These are phyloP conservation scores for Malacosoma neustria DNA, from an alignment of 2,888 invertebrate species.

Conservation along the genomic window DNA sequence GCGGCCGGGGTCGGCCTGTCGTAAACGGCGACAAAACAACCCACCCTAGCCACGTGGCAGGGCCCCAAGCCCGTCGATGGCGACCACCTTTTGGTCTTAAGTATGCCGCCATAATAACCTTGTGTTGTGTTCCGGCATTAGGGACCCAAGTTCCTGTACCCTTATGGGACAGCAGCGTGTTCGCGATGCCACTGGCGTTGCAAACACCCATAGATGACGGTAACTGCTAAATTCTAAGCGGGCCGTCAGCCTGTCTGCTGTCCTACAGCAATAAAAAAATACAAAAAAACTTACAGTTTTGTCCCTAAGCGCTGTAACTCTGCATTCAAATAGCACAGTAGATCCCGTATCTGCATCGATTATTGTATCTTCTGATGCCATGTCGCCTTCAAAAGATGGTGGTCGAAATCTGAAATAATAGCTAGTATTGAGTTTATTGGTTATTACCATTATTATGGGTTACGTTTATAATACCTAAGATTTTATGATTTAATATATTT, in stretches of 20 bases:
- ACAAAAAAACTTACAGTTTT: slow-evolving; percentile 61
- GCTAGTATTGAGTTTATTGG: background rate
- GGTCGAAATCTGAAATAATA: slow-evolving; percentile 50
- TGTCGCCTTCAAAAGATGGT: slow-evolving; percentile 57
- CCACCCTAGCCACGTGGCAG: no score
- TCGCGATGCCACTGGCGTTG: no score
- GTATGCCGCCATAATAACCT: no score
- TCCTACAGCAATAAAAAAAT: no score
- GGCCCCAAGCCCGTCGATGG: no score
- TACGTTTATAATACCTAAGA: background rate
- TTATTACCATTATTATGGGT: background rate
- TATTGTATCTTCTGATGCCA: slow-evolving; percentile 40
- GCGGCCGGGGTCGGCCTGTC: background rate
- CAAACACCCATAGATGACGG: no score
- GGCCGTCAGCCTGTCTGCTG: no score
- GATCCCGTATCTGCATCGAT: slow-evolving; percentile 66
- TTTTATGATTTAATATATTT: background rate
- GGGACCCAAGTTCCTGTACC: no score
- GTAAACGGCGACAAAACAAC: no score
- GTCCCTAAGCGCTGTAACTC: slow-evolving; percentile 62
- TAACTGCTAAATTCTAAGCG: no score
- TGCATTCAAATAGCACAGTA: slow-evolving; percentile 67
- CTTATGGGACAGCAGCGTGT: no score
- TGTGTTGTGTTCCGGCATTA: background rate
- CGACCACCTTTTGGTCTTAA: no score